These are phyloP conservation scores for Augochlora pura DNA, from an alignment of 1,140 invertebrate genomes.

Conservation along the genomic window DNA sequence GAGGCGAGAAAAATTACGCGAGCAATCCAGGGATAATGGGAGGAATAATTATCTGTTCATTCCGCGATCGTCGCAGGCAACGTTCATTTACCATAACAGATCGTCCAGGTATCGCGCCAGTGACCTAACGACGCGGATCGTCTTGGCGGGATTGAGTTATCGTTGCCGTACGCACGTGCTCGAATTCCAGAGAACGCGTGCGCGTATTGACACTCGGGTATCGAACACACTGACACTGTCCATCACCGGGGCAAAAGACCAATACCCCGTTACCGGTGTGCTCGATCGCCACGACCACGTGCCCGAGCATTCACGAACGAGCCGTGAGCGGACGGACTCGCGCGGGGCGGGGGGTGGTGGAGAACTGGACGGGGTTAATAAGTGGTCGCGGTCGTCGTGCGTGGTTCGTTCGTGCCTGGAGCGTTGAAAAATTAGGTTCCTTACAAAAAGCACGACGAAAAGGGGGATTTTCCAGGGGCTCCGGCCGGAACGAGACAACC, in stretches of 20 bases:
- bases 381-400: slow-evolving; percentile 51
- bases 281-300: slow-evolving; percentile 32
- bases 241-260: slow-evolving; percentile 51
- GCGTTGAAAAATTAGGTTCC: slow-evolving; percentile 69
- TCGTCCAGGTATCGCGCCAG: too few relatives aligned
- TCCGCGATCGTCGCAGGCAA: too few relatives aligned
- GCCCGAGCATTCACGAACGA: slow-evolving; percentile 37
- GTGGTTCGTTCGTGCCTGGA: slow-evolving; percentile 43
- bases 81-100: too few relatives aligned
- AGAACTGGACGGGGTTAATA: slow-evolving; percentile 53
- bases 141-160: slow-evolving; percentile 29
- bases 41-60: too few relatives aligned
- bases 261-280: slow-evolving; percentile 33
- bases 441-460: slow-evolving; percentile 64
- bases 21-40: too few relatives aligned
- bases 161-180: slow-evolving; percentile 55
- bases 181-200: slow-evolving; percentile 55
- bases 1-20: too few relatives aligned
- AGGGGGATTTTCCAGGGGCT: slow-evolving; percentile 45
- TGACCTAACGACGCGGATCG: background rate
- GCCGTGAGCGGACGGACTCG: background rate
- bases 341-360: background rate
- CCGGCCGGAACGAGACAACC: slow-evolving; percentile 38
- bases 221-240: slow-evolving; percentile 60
- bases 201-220: slow-evolving; percentile 64